Conservation (phyloP, 2,797 vertebrate species). For the Rallus crepitans region DNA sequence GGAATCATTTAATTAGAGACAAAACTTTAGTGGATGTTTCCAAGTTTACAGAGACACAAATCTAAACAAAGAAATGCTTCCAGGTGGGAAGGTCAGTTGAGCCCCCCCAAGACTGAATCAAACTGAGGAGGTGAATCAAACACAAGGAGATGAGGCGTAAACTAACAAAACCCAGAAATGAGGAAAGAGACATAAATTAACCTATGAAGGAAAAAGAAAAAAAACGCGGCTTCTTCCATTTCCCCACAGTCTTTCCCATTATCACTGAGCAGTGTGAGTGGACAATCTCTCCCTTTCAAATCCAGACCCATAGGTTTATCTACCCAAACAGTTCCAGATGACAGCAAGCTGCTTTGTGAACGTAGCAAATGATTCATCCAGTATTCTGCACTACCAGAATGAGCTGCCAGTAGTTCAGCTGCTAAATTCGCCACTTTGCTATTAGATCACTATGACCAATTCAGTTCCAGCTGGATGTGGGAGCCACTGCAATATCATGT, state of each 20-base stretch:
- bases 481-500: background rate
- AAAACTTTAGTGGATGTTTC: background rate
- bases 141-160: background rate
- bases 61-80: background rate
- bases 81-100: background rate
- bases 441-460: background rate
- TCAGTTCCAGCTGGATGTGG: background rate
- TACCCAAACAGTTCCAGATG: background rate
- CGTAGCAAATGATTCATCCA: background rate
- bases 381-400: background rate
- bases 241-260: background rate
- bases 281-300: background rate
- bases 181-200: background rate
- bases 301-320: background rate
- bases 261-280: background rate
- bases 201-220: background rate
- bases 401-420: background rate
- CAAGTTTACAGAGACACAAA: background rate
- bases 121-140: background rate
- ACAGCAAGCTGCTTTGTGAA: background rate
- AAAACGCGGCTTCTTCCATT: background rate
- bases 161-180: background rate
- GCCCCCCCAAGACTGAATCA: background rate
- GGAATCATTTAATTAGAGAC: background rate
- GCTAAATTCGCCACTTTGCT: background rate